Conservation (phyloP, 2,888 invertebrate species). For the Habroteleia sp. region DNA sequence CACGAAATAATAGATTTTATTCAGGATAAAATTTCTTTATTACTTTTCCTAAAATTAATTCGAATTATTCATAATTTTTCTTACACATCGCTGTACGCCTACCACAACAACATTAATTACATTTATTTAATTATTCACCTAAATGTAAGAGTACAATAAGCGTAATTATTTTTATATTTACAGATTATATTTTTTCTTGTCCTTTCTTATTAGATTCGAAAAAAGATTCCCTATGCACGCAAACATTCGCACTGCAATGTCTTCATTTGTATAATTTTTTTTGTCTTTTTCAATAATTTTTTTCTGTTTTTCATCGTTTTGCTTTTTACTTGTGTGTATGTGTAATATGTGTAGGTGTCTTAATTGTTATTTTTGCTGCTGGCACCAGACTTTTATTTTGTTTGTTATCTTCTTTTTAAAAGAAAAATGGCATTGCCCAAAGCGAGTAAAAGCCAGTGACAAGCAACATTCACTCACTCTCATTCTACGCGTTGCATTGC, state of each 20-base stretch:
- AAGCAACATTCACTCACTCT: constrained; percentile 59
- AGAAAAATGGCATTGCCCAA: constrained; percentile 64
- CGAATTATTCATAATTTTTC: constrained; percentile 77
- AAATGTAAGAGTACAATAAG: constrained; percentile 81
- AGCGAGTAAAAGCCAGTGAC: constrained; percentile 65
- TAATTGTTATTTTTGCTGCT: constrained; percentile 69
- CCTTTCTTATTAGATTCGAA: constrained; percentile 72
- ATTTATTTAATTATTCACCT: constrained; percentile 80
- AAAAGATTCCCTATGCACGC: constrained; percentile 69
- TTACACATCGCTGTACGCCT: constrained; percentile 80
- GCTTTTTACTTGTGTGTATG: constrained; percentile 41
- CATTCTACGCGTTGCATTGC: constrained; percentile 43
- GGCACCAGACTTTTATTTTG: constrained; percentile 68
- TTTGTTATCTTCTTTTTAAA: constrained; percentile 49
- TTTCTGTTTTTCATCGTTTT: constrained; percentile 52
- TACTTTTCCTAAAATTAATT: constrained; percentile 79
- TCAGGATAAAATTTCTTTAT: constrained; percentile 80
- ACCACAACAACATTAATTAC: constrained; percentile 81
- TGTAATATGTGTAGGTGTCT: constrained; percentile 39
- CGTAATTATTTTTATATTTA: constrained; percentile 80
- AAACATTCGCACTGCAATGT: constrained; percentile 68
- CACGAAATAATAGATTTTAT: constrained; percentile 67
- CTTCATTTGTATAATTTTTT: constrained; percentile 61
- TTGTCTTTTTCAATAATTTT: constrained; percentile 52
- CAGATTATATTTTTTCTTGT: constrained; percentile 74